Conservation (phyloP, 2,797 vertebrate genomes). For the Buceros bicornis region DNA sequence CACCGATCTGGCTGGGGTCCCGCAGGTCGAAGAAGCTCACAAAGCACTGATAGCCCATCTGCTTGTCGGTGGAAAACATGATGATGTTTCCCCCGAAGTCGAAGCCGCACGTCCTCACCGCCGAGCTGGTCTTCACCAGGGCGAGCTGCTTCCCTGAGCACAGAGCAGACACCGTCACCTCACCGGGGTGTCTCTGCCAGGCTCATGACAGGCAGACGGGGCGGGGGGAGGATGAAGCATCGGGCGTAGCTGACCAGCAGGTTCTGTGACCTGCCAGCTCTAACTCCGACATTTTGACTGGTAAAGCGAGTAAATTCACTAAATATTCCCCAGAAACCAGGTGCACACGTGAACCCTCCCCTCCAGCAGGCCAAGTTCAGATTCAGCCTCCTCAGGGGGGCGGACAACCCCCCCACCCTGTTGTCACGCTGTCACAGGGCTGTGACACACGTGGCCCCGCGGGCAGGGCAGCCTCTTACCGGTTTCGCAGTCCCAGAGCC, state of each 20-base stretch:
- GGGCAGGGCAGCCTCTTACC: conserved; percentile 75
- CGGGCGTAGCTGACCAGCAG: accelerated
- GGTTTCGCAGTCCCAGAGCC: conserved; percentile 97
- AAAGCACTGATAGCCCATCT: conserved; percentile 99
- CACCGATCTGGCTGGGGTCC: conserved; percentile 91
- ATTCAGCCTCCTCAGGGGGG: background rate
- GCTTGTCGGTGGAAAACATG: conserved; percentile 99
- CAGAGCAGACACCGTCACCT: background rate
- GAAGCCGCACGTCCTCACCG: conserved; percentile 96
- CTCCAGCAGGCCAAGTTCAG: accelerated
- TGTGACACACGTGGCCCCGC: no score
- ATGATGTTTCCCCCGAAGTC: conserved; percentile 99
- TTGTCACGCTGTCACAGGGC: no score
- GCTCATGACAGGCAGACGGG: background rate
- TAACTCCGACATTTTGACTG: accelerated
- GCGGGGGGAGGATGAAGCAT: background rate
- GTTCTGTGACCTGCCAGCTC: background rate
- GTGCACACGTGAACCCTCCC: background rate
- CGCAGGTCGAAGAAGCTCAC: conserved; percentile 96
- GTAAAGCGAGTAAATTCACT: background rate
- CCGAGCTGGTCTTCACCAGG: conserved; percentile 93
- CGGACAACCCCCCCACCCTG: no score
- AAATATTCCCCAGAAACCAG: background rate
- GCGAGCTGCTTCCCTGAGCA: conserved; percentile 93
- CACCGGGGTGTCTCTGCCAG: background rate